These are phyloP conservation scores for Deroptyus accipitrinus DNA, from an alignment of 2,113 vertebrate species.

Conservation along the genomic window DNA sequence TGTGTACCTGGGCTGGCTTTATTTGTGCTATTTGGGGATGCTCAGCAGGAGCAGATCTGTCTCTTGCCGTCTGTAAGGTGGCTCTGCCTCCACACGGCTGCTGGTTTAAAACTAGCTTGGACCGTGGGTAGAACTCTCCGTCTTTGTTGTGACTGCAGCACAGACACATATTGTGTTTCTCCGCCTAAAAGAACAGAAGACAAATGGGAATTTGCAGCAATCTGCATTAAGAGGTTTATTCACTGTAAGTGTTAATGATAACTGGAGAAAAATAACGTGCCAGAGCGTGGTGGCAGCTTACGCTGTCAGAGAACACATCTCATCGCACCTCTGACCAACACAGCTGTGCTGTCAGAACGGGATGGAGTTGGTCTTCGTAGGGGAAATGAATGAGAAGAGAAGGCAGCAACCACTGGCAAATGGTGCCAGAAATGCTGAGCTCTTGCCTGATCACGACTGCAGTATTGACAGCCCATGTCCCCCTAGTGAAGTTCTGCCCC, in stretches of 20 bases:
- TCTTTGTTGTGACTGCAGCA: conserved; percentile 52
- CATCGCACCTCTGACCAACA: conserved; percentile 47
- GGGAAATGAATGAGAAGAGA: background rate
- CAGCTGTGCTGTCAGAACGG: conserved; percentile 33
- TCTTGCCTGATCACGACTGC: background rate
- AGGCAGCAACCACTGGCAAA: background rate
- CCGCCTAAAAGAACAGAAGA: conserved; percentile 32
- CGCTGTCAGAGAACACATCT: conserved; percentile 30
- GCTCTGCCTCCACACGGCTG: conserved; percentile 24
- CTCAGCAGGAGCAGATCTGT: background rate
- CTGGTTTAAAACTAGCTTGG: conserved; percentile 32
- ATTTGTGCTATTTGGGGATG: background rate
- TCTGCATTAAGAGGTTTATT: conserved; percentile 51
- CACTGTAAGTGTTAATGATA: conserved; percentile 36
- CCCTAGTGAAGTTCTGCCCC: background rate
- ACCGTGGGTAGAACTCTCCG: conserved; percentile 34
- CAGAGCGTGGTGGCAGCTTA: conserved; percentile 44
- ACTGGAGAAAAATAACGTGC: conserved; percentile 34
- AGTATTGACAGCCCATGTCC: background rate
- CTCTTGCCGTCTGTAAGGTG: background rate
- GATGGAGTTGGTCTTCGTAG: background rate
- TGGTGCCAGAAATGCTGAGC: background rate
- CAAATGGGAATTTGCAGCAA: background rate
- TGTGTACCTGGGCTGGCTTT: background rate
- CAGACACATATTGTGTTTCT: conserved; percentile 48